phyloP scores from a whole-genome alignment of 2,888 invertebrate genomes.

The Paralinhomoeus sp. region DNA sequence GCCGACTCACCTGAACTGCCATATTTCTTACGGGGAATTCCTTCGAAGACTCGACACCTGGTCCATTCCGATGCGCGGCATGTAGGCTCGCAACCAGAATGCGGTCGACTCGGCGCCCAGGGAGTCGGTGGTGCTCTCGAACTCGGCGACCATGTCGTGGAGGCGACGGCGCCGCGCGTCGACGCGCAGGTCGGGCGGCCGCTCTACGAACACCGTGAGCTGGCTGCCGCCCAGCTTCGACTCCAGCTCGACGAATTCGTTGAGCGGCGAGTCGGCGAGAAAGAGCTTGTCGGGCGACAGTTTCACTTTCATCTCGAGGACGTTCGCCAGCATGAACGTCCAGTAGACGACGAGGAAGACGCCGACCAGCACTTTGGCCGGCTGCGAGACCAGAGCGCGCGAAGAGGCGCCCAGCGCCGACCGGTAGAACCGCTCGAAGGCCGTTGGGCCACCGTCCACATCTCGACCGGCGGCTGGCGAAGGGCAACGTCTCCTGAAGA shows the following conservation, averaged over 20 bases:
- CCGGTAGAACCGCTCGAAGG: no score
- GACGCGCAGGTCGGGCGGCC: constrained; percentile 16
- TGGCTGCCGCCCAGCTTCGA: constrained; percentile 22
- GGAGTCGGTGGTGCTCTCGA: no score
- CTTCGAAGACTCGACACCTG: no score
- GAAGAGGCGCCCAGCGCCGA: neutral
- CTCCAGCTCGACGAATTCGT: constrained; percentile 20
- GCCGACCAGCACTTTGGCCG: neutral
- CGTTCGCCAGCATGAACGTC: constrained; percentile 2
- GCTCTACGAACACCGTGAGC: constrained; percentile 22
- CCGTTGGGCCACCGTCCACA: no score
- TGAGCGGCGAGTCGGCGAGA: constrained; percentile 22
- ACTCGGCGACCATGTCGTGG: constrained; percentile 15
- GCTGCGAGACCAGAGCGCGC: constrained; percentile 4
- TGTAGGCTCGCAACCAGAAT: constrained; percentile 20
- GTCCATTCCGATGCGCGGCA: constrained; percentile 21
- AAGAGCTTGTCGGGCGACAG: constrained; percentile 22
- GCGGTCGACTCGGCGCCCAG: constrained; percentile 15
- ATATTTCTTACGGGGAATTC: no score
- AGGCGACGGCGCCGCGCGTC: constrained; percentile 16
- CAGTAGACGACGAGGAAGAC: neutral
- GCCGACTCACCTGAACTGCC: no score
- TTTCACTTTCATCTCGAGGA: constrained; percentile 10
- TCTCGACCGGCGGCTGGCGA: no score
- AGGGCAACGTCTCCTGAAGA: no score